Evolutionary conservation across 2,888 invertebrate species (phyloP).

Genomic region (Cataglyphis cursor): DNA sequence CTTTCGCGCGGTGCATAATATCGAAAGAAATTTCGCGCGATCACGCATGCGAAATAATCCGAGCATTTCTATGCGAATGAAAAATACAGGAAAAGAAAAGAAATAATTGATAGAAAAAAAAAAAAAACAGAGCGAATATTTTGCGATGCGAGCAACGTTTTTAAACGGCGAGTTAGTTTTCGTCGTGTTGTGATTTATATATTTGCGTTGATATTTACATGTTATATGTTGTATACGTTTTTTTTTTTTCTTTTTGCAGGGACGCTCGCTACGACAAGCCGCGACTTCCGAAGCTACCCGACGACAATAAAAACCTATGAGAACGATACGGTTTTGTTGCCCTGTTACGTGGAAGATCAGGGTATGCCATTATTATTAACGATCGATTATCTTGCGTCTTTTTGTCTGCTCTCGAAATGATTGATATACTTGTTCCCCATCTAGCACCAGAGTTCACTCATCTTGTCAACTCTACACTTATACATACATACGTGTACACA

Average conservation of each 20-base stretch:
- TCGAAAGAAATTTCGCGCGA: constrained; percentile 26
- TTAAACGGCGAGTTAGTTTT: constrained; percentile 24
- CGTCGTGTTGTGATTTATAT: not conserved
- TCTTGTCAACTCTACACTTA: constrained; percentile 7
- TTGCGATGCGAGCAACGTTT: constrained; percentile 4
- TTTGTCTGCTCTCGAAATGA: not conserved
- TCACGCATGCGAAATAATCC: constrained; percentile 22
- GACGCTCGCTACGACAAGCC: constrained; percentile 79
- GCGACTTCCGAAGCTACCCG: constrained; percentile 91
- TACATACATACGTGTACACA: not conserved
- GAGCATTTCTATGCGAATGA: not conserved
- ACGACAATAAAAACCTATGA: constrained; percentile 93
- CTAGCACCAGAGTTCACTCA: not conserved
- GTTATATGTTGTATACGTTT: not conserved
- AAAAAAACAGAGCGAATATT: constrained; percentile 1
- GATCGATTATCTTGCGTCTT: constrained; percentile 11
- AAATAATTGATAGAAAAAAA: not conserved
- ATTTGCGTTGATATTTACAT: not conserved
- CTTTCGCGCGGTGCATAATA: constrained; percentile 13
- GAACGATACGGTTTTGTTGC: constrained; percentile 92
- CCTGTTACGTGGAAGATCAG: constrained; percentile 91
- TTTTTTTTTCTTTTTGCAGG: constrained; percentile 46
- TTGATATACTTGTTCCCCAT: not conserved
- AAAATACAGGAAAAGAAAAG: not conserved
- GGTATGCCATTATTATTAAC: constrained; percentile 88